Conservation (phyloP, 1,140 invertebrate genomes). For the Achatina immaculata region DNA sequence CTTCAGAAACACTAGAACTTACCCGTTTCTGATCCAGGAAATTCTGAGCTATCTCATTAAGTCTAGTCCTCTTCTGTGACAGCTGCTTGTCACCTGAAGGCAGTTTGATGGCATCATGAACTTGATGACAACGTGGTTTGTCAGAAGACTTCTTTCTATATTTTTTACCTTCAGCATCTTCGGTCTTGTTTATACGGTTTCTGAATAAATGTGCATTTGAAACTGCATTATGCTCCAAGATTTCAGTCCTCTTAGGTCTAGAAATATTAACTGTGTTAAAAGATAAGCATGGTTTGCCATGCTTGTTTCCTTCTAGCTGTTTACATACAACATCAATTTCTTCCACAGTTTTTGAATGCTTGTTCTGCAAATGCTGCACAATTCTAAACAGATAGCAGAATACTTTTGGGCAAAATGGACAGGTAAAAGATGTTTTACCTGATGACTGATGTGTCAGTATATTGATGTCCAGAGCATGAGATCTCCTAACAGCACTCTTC, state of each 20-base stretch:
- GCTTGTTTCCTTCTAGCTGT: constrained; percentile 47
- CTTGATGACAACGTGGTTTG: too few relatives aligned
- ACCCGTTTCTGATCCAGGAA: too few relatives aligned
- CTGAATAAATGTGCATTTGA: constrained; percentile 16
- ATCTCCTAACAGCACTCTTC: constrained; percentile 38
- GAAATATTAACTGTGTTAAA: too few relatives aligned
- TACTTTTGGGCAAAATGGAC: constrained; percentile 64
- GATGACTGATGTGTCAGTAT: constrained; percentile 64
- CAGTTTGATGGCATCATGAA: background rate
- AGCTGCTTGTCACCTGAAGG: background rate
- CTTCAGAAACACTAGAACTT: too few relatives aligned
- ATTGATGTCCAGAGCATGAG: constrained; percentile 63
- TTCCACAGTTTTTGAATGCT: constrained; percentile 64
- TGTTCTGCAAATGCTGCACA: constrained; percentile 61
- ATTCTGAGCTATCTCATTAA: background rate
- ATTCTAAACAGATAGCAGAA: constrained; percentile 68
- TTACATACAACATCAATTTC: constrained; percentile 64
- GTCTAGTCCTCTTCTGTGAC: background rate
- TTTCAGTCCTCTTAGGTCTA: too few relatives aligned
- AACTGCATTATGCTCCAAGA: too few relatives aligned
- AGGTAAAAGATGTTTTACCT: constrained; percentile 62
- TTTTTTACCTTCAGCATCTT: too few relatives aligned
- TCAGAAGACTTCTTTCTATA: too few relatives aligned
- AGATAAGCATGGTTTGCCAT: too few relatives aligned
- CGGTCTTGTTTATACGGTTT: too few relatives aligned